Evolutionary conservation across 2,797 vertebrate species (phyloP).

Genomic region (Fundulus diaphanus): DNA sequence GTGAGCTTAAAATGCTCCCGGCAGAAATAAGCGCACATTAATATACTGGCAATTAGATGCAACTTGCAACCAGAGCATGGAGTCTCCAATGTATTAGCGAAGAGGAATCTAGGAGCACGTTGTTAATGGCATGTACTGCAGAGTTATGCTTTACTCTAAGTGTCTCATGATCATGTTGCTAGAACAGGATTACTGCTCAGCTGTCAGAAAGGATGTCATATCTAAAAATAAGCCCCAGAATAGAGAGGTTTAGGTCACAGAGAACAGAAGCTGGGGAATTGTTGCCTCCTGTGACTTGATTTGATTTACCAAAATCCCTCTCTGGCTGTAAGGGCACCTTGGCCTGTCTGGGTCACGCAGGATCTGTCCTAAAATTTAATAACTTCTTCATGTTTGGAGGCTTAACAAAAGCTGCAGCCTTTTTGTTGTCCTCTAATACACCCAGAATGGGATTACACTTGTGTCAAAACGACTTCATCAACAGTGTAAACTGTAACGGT

Average conservation of each 20-base stretch:
- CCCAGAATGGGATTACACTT: constrained; percentile 36
- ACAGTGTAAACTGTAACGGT: constrained; percentile 36
- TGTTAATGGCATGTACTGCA: constrained; percentile 20
- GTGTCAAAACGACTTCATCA: constrained; percentile 33
- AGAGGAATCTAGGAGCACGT: constrained; percentile 40
- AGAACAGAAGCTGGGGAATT: constrained; percentile 39
- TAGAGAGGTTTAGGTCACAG: constrained; percentile 46
- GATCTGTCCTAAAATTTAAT: constrained; percentile 32
- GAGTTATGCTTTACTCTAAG: constrained; percentile 41
- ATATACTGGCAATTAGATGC: constrained; percentile 7
- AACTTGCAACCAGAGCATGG: constrained; percentile 18
- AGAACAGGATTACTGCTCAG: constrained; percentile 54
- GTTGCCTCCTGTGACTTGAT: constrained; percentile 47
- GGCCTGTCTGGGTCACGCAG: constrained; percentile 39
- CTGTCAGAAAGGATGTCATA: constrained; percentile 48
- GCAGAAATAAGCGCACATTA: not conserved
- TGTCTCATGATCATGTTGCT: constrained; percentile 42
- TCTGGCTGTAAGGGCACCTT: constrained; percentile 36
- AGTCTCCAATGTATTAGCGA: constrained; percentile 21
- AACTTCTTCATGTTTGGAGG: constrained; percentile 30
- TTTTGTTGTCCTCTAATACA: constrained; percentile 29
- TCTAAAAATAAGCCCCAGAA: constrained; percentile 60
- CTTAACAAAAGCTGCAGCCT: constrained; percentile 28
- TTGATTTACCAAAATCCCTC: constrained; percentile 47
- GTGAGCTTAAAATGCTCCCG: not conserved